Evolutionary conservation across 2,113 vertebrate genomes (phyloP).

Genomic region (Natator depressus): DNA sequence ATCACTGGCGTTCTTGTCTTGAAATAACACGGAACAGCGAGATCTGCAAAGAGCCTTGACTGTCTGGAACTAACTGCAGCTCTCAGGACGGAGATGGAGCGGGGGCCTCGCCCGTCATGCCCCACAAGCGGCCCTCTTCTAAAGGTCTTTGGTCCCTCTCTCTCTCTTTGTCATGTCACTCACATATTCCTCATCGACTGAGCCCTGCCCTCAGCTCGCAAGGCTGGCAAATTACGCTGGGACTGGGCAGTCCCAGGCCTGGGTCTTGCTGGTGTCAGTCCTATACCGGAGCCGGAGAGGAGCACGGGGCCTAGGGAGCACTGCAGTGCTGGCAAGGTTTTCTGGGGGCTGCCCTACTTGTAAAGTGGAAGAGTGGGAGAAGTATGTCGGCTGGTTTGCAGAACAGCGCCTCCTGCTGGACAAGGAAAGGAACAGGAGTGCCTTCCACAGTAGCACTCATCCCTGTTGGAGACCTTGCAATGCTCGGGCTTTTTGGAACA

Average conservation of each 20-base stretch:
- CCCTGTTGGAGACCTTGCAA: neutral
- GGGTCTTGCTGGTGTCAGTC: neutral
- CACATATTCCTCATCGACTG: neutral
- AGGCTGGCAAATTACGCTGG: neutral
- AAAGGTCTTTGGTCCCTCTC: neutral
- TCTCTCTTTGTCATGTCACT: neutral
- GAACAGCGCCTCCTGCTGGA: too few relatives aligned
- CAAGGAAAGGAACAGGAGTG: too few relatives aligned
- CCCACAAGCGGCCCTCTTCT: neutral
- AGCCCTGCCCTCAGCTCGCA: neutral
- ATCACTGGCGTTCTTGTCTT: neutral
- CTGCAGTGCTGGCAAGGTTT: neutral
- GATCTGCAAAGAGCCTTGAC: neutral
- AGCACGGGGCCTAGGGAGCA: too few relatives aligned
- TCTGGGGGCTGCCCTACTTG: too few relatives aligned
- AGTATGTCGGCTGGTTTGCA: too few relatives aligned
- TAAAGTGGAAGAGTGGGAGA: too few relatives aligned
- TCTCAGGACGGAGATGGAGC: neutral
- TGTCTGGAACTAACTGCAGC: neutral
- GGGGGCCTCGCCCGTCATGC: neutral
- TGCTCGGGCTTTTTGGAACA: neutral
- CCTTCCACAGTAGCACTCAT: too few relatives aligned
- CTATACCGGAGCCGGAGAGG: neutral
- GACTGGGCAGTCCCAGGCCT: neutral
- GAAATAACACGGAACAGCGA: fast-evolving